Conservation (phyloP, 2,888 invertebrate genomes). For the Podabrus alpinus region DNA sequence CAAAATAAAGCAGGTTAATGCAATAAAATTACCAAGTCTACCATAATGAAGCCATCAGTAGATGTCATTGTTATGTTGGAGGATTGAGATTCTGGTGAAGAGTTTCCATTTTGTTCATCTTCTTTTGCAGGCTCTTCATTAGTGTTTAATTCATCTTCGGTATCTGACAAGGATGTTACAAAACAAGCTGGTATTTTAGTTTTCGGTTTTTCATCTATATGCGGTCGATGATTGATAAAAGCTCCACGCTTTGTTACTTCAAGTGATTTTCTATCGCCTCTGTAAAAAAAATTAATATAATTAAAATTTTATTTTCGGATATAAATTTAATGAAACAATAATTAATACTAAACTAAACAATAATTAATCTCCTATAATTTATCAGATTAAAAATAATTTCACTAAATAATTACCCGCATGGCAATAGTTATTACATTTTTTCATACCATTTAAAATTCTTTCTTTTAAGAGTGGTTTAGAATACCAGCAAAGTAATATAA, state of each 20-base stretch:
- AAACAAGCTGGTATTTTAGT: neutral
- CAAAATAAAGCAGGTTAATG: conserved; percentile 24
- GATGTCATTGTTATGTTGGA: conserved; percentile 59
- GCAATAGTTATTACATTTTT: too few species aligned
- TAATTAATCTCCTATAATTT: too few species aligned
- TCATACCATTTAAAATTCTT: neutral
- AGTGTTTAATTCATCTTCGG: neutral
- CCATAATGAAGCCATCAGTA: conserved; percentile 71
- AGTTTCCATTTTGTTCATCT: conserved; percentile 46
- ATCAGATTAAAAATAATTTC: too few species aligned
- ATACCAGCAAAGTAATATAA: neutral
- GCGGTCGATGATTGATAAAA: neutral
- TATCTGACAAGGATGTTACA: neutral
- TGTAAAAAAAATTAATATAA: neutral
- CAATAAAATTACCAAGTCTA: conserved; percentile 66
- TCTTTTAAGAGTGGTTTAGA: neutral
- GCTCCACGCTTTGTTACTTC: neutral
- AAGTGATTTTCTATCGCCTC: neutral
- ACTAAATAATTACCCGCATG: too few species aligned
- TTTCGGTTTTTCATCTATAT: neutral
- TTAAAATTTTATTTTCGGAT: too few species aligned
- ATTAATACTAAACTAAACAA: too few species aligned
- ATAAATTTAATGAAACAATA: too few species aligned
- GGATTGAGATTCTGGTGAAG: conserved; percentile 53
- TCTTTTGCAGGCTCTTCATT: conserved; percentile 38